Base-by-base conservation (phyloP, 2,888 invertebrate species). In the Subacronicta megacephala region DNA sequence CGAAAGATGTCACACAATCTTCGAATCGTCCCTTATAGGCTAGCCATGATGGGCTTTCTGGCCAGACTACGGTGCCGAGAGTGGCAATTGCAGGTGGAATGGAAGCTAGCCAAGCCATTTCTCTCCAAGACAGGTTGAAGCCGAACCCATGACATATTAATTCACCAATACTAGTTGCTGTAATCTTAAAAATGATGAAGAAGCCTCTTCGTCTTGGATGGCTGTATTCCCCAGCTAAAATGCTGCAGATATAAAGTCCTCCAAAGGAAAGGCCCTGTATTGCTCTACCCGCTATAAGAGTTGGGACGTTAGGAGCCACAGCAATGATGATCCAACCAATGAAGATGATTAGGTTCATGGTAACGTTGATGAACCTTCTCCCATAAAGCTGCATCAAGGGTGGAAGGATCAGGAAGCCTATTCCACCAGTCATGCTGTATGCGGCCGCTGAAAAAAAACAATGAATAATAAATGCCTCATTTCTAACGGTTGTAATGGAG, bases 31-130 rank as follows among this genome's bases (percentile, higher is more conserved):
- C 73, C 45, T 61, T 67, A 18, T 67, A 73, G 7, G 73, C 73
- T 12, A 74, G 33, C 73, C 70, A 74, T 7, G 58, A 49, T 5
- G 73, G 73, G 17, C 73, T 74, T 40, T 74, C 71, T 6, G 74
- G 74, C 74, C 67, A 73, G 0, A 40, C 15, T 12, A 55, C 6
- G 4, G 71, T 74, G 7, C 52, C 55, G 4, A 62, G 3, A 4
- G 46, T 20, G 20, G 60, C 62, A n/a, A 73, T 31, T 3, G 52
- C 60, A n/a, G 74, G 43, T 37, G 74, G 62, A 7, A 67, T 36
- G 1, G 60, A 36, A 26, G 56, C 53, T 7, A 70, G 0, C 59
- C 64, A 66, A 23, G 64, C 64, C 43, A 73, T 61, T 1, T 58
- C 52, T 47, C 67, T 60, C 73, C 73, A 74, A 1, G 60, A 17